These are phyloP conservation scores for Pammene aurita DNA, from an alignment of 2,888 invertebrate species.

Conservation along the genomic window DNA sequence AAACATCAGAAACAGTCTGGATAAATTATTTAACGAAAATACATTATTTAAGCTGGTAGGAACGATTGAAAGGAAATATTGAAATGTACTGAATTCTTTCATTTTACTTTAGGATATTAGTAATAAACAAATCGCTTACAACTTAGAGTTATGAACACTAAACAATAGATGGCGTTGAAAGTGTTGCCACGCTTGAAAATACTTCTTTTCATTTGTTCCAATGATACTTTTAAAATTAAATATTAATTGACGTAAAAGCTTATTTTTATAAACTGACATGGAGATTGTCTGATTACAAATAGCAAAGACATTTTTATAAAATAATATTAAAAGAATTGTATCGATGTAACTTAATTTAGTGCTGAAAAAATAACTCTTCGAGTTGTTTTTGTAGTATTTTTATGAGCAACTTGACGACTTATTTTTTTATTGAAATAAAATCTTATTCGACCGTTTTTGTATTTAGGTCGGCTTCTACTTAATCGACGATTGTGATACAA, in stretches of 20 bases:
- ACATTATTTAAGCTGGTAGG: constrained; percentile 27
- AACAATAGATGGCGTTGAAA: constrained; percentile 13
- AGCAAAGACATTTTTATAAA: constrained; percentile 37
- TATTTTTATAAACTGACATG: constrained; percentile 24
- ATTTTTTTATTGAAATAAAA: constrained; percentile 25
- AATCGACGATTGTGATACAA: constrained; percentile 38
- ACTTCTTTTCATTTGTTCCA: constrained; percentile 23
- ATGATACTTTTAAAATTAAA: constrained; percentile 11
- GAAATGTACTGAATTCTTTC: constrained; percentile 3
- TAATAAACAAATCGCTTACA: not conserved
- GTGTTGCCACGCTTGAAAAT: constrained; percentile 15
- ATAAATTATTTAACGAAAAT: constrained; percentile 36
- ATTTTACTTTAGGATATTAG: constrained; percentile 9
- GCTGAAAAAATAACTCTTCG: constrained; percentile 39
- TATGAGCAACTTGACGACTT: constrained; percentile 26
- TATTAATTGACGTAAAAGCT: constrained; percentile 13
- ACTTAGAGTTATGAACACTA: not conserved
- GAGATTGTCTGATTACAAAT: constrained; percentile 39
- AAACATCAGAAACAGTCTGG: constrained; percentile 30
- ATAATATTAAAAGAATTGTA: constrained; percentile 30
- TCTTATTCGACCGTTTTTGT: constrained; percentile 1
- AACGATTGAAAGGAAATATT: constrained; percentile 21
- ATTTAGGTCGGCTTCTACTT: constrained; percentile 27
- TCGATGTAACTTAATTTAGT: constrained; percentile 28
- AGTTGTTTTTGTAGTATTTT: constrained; percentile 29